Percentiles rank a stretch among this genome's conserved stretches.
These are phyloP conservation scores for Mustela nigripes DNA, from an alignment of 2,113 vertebrate species.

Conservation along the genomic window DNA sequence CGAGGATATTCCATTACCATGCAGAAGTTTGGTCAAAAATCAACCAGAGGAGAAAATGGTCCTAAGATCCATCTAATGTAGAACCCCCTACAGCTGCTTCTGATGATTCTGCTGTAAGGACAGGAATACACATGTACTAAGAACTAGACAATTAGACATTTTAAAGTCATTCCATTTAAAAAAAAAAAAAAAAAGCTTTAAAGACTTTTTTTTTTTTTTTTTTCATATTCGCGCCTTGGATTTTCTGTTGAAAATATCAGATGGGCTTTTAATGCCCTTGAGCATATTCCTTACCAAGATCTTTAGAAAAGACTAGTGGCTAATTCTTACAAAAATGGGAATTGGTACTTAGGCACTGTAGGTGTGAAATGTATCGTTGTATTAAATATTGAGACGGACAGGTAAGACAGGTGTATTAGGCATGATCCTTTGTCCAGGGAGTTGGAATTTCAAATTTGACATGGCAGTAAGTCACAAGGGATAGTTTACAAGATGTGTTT, in stretches of 20 bases:
- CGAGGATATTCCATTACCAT: background rate
- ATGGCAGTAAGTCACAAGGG: background rate
- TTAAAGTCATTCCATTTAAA: background rate
- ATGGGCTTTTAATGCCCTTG: conserved; percentile 34
- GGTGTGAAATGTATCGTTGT: conserved; percentile 38
- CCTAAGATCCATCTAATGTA: background rate
- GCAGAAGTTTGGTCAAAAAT: background rate
- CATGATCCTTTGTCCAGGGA: background rate
- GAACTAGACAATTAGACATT: background rate
- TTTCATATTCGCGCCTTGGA: conserved; percentile 52
- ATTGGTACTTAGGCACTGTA: background rate
- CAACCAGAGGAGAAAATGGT: background rate
- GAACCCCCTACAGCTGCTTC: conserved; percentile 3
- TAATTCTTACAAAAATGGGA: conserved; percentile 28
- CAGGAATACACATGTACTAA: background rate
- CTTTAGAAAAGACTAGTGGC: conserved; percentile 56
- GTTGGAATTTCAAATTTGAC: conserved; percentile 52
- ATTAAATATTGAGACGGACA: conserved; percentile 24
- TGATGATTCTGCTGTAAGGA: background rate
- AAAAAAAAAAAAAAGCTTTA: background rate
- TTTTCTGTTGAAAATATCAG: conserved; percentile 64
- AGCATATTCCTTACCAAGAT: conserved; percentile 63
- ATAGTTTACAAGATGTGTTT: conserved; percentile 20
- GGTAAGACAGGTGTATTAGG: background rate
- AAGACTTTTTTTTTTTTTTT: background rate